Evolutionary conservation across 2,888 invertebrate species (phyloP).

Genomic region (Agrilus cyanescens): DNA sequence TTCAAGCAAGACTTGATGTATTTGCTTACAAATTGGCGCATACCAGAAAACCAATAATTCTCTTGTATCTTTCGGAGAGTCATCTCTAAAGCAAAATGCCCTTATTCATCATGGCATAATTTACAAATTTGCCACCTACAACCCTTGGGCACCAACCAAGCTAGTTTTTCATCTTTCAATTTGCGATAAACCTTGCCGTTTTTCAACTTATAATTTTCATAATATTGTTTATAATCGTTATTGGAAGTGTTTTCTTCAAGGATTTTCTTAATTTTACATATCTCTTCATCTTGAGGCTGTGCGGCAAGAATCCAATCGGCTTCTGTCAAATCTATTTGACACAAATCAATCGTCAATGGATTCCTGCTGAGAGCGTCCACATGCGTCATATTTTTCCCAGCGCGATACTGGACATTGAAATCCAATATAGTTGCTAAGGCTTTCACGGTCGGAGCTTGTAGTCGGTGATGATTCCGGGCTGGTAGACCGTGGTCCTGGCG

Average conservation of each 20-base stretch:
- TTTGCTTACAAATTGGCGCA: conserved; percentile 6
- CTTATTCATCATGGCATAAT: conserved; percentile 7
- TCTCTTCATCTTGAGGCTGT: conserved; percentile 16
- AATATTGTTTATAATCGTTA: conserved; percentile 5
- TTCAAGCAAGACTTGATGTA: conserved; percentile 6
- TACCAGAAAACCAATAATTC: conserved; percentile 7
- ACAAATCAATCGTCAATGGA: conserved; percentile 5
- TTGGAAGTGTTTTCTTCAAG: conserved; percentile 5
- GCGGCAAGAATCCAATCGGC: conserved; percentile 16
- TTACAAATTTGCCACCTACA: conserved; percentile 12
- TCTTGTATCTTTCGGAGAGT: conserved; percentile 3
- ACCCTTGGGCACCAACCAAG: conserved; percentile 14
- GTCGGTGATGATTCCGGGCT: too few relatives aligned
- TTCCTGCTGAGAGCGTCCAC: conserved; percentile 10
- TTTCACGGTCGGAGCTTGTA: too few relatives aligned
- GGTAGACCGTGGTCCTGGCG: too few relatives aligned
- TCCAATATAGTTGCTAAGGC: too few relatives aligned
- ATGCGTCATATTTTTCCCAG: conserved; percentile 21
- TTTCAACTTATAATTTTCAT: conserved; percentile 8
- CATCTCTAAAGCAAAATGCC: conserved; percentile 5
- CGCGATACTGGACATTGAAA: conserved; percentile 21
- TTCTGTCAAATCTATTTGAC: conserved; percentile 12
- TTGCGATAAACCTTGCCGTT: conserved; percentile 12
- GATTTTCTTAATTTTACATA: conserved; percentile 11
- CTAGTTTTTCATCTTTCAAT: conserved; percentile 7